Evolutionary conservation across 1,140 invertebrate species (phyloP).

Genomic region (Lordiphosa collinella): DNA sequence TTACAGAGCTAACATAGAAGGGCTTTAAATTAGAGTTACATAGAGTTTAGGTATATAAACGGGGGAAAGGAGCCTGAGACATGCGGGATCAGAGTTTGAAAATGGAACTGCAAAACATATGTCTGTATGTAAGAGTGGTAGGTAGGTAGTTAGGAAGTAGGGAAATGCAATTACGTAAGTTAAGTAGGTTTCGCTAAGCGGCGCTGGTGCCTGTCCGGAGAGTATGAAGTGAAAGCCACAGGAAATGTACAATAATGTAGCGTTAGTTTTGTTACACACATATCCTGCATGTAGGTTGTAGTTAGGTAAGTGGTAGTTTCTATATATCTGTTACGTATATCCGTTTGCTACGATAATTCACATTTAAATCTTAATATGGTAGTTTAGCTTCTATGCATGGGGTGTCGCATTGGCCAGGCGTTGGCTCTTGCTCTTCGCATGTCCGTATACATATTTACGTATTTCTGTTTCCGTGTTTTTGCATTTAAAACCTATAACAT

Average conservation of each 20-base stretch:
- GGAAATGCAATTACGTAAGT: conserved; percentile 24
- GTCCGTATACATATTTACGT: conserved; percentile 46
- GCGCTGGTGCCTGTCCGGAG: conserved; percentile 13
- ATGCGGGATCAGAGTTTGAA: conserved; percentile 35
- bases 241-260: conserved; percentile 59
- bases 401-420: conserved; percentile 6
- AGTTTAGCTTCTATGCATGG: conserved; percentile 52
- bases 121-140: conserved; percentile 19
- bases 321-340: conserved; percentile 67
- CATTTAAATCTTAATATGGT: conserved; percentile 65
- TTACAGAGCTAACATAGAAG: conserved; percentile 71
- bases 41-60: conserved; percentile 58
- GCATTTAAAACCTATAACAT: conserved; percentile 75
- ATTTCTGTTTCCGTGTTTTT: conserved; percentile 39
- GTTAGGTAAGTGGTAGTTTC: conserved; percentile 52
- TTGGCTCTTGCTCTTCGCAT: conserved; percentile 21
- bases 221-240: conserved; percentile 58
- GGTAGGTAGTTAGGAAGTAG: not conserved
- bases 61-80: conserved; percentile 24
- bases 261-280: conserved; percentile 29
- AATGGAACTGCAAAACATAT: conserved; percentile 49
- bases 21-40: conserved; percentile 73
- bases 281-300: conserved; percentile 26
- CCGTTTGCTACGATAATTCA: conserved; percentile 72
- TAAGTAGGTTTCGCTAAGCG: conserved; percentile 16